Conservation (phyloP, 2,888 invertebrate genomes). For the Zaprionus lineosus region DNA sequence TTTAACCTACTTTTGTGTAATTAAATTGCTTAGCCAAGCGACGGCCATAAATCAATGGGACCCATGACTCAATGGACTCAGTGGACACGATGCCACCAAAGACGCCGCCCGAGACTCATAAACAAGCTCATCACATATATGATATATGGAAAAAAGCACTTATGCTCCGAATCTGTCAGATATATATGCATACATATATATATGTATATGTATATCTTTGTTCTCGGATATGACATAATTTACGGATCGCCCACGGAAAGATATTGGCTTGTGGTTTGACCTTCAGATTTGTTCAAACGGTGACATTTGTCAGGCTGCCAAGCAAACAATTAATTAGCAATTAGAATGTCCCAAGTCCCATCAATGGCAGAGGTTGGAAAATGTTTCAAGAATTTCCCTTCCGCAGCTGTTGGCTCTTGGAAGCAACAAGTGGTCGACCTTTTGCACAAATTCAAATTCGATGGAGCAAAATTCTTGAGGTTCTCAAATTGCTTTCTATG, state of each 20-base stretch:
- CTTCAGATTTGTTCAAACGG: too few species aligned
- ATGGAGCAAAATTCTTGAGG: constrained; percentile 25
- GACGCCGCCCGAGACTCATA: constrained; percentile 31
- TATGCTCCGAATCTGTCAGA: too few species aligned
- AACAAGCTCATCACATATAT: constrained; percentile 45
- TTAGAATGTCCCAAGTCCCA: too few species aligned
- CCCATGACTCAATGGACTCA: constrained; percentile 24
- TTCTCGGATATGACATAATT: constrained; percentile 14
- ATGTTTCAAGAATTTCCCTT: too few species aligned
- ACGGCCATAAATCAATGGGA: constrained; percentile 42
- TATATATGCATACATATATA: not conserved
- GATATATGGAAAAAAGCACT: constrained; percentile 21
- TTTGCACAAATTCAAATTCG: constrained; percentile 34
- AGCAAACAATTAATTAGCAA: constrained; percentile 25
- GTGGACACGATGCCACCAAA: not conserved
- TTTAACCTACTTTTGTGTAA: constrained; percentile 58
- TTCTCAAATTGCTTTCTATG: constrained; percentile 26
- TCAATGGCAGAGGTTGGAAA: too few species aligned
- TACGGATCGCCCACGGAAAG: too few species aligned
- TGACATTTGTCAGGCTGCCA: constrained; percentile 24
- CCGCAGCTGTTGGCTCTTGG: too few species aligned
- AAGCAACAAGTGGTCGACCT: constrained; percentile 59
- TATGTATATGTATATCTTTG: not conserved
- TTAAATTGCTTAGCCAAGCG: constrained; percentile 29
- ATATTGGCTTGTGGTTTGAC: too few species aligned